phyloP scores from a whole-genome alignment of 2,113 vertebrate species.

The Terrapene triunguis region DNA sequence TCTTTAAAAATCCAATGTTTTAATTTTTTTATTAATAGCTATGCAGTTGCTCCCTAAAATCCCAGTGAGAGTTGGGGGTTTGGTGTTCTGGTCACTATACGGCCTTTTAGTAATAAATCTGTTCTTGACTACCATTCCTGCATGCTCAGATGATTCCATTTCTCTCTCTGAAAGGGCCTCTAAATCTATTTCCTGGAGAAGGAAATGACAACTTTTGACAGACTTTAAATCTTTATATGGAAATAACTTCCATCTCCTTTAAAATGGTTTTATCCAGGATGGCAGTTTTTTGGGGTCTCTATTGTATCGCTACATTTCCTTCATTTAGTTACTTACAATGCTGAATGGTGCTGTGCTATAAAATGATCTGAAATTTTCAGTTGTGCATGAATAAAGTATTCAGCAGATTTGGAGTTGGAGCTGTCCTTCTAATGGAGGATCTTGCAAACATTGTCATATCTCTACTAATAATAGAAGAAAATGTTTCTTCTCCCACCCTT shows the following conservation, averaged over 20 bases:
- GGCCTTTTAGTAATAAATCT: neutral
- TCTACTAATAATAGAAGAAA: neutral
- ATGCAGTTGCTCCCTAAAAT: neutral
- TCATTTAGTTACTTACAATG: neutral
- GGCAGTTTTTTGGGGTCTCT: neutral
- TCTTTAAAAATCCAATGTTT: neutral
- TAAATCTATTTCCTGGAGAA: neutral
- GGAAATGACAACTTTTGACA: neutral
- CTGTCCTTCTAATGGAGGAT: neutral
- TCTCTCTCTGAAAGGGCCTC: neutral
- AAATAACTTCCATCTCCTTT: neutral
- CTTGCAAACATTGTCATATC: neutral
- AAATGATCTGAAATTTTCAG: accelerated
- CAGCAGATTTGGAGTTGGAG: neutral
- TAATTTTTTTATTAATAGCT: neutral
- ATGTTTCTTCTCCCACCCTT: neutral
- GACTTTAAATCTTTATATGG: neutral
- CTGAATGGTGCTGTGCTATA: accelerated
- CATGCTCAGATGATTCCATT: neutral
- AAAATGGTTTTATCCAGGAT: neutral
- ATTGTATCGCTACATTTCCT: accelerated
- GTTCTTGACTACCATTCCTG: neutral
- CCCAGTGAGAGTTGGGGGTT: neutral
- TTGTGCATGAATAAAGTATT: no score
- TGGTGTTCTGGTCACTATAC: no score